Percentiles rank a stretch among this genome's conserved stretches.
Evolutionary conservation across 2,797 vertebrate genomes (phyloP).

Genomic region (Iguana delicatissima): DNA sequence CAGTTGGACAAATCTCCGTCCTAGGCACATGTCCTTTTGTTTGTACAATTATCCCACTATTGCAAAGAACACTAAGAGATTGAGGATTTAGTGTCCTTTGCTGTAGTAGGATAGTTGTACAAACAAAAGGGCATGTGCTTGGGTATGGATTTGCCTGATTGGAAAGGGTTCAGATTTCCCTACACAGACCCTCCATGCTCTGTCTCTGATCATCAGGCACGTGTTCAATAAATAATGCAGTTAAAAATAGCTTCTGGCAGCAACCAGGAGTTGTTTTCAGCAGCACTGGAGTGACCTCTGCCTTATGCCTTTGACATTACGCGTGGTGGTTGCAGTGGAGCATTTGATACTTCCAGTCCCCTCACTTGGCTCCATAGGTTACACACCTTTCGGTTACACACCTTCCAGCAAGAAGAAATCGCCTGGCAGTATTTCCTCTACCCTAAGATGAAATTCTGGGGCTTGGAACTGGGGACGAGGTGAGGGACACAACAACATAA

Average conservation of each 20-base stretch:
- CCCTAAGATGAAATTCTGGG: background rate
- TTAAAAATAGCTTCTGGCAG: conserved; percentile 89
- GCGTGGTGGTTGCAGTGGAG: background rate
- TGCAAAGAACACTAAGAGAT: background rate
- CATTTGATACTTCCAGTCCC: background rate
- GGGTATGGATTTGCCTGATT: conserved; percentile 26
- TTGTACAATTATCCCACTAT: accelerated
- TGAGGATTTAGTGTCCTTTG: background rate
- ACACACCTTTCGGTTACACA: background rate
- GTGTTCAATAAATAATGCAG: conserved; percentile 91
- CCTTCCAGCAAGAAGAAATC: background rate
- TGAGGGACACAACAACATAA: background rate
- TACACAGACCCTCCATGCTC: conserved; percentile 11
- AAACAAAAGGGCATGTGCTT: accelerated
- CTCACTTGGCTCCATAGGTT: too few relatives aligned
- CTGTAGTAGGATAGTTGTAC: accelerated
- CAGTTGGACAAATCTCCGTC: conserved; percentile 32
- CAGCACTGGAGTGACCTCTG: conserved; percentile 59
- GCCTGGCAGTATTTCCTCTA: background rate
- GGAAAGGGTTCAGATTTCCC: conserved; percentile 49
- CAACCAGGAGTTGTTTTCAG: conserved; percentile 87
- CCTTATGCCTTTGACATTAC: background rate
- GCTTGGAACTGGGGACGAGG: background rate
- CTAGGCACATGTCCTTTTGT: accelerated
- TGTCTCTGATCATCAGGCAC: conserved; percentile 83